Evolutionary conservation across 1,140 invertebrate genomes (phyloP).

Genomic region (Drosophila sp.): DNA sequence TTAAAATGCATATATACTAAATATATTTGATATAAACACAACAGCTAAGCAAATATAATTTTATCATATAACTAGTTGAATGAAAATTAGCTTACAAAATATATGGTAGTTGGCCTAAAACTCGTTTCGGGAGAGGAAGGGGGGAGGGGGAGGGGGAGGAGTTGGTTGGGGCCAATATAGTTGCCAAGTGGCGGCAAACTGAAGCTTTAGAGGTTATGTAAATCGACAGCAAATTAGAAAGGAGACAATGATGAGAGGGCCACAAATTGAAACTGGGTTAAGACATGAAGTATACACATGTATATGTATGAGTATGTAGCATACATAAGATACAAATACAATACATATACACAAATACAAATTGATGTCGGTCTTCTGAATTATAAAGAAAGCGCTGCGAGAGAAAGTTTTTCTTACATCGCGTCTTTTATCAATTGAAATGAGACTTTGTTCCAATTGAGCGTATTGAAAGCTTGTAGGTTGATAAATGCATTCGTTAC

Average conservation of each 20-base stretch:
- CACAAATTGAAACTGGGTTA: conserved; percentile 65
- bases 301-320: not conserved
- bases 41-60: conserved; percentile 64
- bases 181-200: conserved; percentile 45
- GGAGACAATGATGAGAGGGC: conserved; percentile 64
- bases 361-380: conserved; percentile 24
- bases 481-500: conserved; percentile 25
- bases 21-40: not conserved
- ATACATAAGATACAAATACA: conserved; percentile 2
- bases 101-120: conserved; percentile 41
- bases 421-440: conserved; percentile 63
- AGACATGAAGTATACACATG: conserved; percentile 6
- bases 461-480: conserved; percentile 32
- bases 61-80: not conserved
- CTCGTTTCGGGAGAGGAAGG: conserved; percentile 47
- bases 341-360: too few relatives aligned
- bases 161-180: conserved; percentile 1
- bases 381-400: conserved; percentile 54
- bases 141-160: too few relatives aligned
- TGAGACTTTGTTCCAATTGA: conserved; percentile 56
- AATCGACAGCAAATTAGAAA: conserved; percentile 73
- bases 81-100: not conserved
- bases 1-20: not conserved
- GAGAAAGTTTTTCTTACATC: conserved; percentile 59
- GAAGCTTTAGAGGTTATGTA: conserved; percentile 61